phyloP scores from a whole-genome alignment of 2,797 vertebrate genomes.

The Anas bahamensis region DNA sequence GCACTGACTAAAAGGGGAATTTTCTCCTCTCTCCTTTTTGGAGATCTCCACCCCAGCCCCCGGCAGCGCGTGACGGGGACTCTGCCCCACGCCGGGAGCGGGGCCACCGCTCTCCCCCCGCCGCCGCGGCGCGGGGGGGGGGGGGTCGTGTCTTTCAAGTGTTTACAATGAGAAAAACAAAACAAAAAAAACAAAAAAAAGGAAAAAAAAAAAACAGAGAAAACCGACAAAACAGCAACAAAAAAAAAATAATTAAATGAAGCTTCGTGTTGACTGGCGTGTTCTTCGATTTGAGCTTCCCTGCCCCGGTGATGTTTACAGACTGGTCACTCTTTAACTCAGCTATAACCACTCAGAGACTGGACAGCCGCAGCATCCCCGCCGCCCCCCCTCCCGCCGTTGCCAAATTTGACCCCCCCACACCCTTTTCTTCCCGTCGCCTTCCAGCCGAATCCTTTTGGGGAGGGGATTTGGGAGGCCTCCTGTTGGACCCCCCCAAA shows the following conservation, averaged over 20 bases:
- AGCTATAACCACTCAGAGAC: constrained; percentile 62
- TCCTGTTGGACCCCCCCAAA: background rate
- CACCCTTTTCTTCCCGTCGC: background rate
- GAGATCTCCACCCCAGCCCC: constrained; percentile 61
- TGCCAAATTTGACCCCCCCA: constrained; percentile 59
- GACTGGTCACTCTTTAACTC: constrained; percentile 74
- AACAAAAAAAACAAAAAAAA: background rate
- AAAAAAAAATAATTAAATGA: constrained; percentile 3
- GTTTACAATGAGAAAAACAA: constrained; percentile 76
- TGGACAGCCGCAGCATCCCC: constrained; percentile 47
- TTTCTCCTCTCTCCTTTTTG: constrained; percentile 64
- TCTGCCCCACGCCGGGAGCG: constrained; percentile 53
- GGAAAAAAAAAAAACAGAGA: background rate
- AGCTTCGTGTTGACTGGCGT: constrained; percentile 79
- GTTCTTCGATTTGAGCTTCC: constrained; percentile 63
- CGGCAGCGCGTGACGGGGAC: constrained; percentile 41
- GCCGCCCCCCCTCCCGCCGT: background rate
- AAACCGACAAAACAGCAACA: background rate
- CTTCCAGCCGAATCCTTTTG: background rate
- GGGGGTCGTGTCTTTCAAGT: constrained; percentile 78
- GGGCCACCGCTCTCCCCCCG: constrained; percentile 69
- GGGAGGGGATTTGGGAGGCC: background rate
- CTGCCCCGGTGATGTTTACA: constrained; percentile 82
- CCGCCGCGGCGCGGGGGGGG: constrained; percentile 58
- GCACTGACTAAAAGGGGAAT: constrained; percentile 75